Percentiles rank a stretch among this genome's conserved stretches.
Conservation (phyloP, 2,797 vertebrate species). For the Macroramphosus scolopax region DNA sequence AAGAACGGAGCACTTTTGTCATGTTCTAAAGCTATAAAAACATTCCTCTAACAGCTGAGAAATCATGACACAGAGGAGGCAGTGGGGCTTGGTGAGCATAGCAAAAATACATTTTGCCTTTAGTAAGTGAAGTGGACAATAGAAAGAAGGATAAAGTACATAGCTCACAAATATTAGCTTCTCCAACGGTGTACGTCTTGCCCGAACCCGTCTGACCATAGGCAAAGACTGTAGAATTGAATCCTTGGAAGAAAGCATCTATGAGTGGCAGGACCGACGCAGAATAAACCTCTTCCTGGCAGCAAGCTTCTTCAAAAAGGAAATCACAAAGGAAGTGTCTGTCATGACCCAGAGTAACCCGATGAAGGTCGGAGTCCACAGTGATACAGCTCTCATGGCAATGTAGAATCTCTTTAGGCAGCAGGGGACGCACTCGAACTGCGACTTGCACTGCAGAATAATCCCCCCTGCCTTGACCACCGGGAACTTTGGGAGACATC, state of each 20-base stretch:
- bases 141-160: slow-evolving; percentile 56
- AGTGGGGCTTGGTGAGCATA: no score
- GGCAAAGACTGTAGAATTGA: slow-evolving; percentile 93
- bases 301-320: slow-evolving; percentile 83
- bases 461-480: slow-evolving; percentile 72
- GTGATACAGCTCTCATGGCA: slow-evolving; percentile 89
- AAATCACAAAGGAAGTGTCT: slow-evolving; percentile 87
- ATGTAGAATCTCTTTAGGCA: slow-evolving; percentile 88
- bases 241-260: slow-evolving; percentile 92
- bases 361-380: slow-evolving; percentile 72
- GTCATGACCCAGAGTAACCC: slow-evolving; percentile 85
- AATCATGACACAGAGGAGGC: no score
- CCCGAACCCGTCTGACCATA: slow-evolving; percentile 97
- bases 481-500: slow-evolving; percentile 81
- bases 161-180: slow-evolving; percentile 92
- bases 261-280: slow-evolving; percentile 89
- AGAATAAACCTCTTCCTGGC: slow-evolving; percentile 87
- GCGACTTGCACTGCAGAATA: slow-evolving; percentile 87
- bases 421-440: slow-evolving; percentile 87
- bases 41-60: no score
- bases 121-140: background rate
- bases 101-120: background rate
- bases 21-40: no score
- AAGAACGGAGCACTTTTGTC: no score
- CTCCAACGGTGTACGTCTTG: slow-evolving; percentile 96